Percentiles rank a stretch among this genome's conserved stretches.
Evolutionary conservation across 2,113 vertebrate species (phyloP).

Genomic region (Eptesicus fuscus): DNA sequence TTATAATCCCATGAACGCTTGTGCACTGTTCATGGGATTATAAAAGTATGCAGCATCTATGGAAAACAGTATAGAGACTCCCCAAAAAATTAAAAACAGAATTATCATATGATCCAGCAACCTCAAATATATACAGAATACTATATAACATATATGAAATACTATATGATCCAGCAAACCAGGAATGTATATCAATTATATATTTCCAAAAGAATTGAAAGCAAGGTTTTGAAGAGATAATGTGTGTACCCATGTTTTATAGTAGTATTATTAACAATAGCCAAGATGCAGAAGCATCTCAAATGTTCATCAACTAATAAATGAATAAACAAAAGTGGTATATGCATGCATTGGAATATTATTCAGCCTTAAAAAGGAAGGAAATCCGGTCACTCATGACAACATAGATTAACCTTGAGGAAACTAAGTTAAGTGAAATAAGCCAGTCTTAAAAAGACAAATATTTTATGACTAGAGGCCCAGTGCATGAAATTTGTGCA

Average conservation of each 20-base stretch:
- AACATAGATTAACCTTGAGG: background rate
- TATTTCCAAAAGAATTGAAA: background rate
- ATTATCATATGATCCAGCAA: background rate
- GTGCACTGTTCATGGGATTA: background rate
- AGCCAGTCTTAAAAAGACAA: background rate
- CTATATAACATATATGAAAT: background rate
- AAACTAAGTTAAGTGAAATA: background rate
- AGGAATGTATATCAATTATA: background rate
- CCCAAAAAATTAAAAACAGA: background rate
- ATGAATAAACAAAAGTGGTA: background rate
- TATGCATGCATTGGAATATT: background rate
- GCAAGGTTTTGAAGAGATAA: background rate
- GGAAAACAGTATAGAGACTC: background rate
- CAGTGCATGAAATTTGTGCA: too few relatives aligned
- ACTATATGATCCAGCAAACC: background rate
- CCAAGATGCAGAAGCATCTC: background rate
- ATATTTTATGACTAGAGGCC: background rate
- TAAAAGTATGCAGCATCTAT: background rate
- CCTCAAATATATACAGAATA: background rate
- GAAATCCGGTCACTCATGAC: background rate
- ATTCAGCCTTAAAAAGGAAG: background rate
- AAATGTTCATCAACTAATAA: background rate
- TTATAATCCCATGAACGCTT: too few relatives aligned
- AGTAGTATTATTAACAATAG: background rate
- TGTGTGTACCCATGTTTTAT: background rate